phyloP scores from a whole-genome alignment of 2,113 vertebrate species.

The Aspiorhynchus laticeps region DNA sequence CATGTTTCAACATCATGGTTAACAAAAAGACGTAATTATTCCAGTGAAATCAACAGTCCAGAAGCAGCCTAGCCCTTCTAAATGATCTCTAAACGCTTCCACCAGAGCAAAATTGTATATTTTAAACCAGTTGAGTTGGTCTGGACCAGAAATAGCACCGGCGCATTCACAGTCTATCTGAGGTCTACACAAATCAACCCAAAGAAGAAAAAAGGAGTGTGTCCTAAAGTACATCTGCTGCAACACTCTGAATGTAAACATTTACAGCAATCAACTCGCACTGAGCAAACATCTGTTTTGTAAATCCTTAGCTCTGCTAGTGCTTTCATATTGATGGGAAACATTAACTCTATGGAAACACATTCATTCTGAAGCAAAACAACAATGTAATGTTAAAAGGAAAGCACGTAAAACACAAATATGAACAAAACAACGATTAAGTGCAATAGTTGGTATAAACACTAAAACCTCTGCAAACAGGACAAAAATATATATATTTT shows the following conservation, averaged over 20 bases:
- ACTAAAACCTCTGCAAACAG: slow-evolving; percentile 30
- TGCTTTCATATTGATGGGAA: slow-evolving; percentile 55
- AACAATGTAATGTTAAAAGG: background rate
- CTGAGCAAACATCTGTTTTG: slow-evolving; percentile 20
- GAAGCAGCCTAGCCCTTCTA: slow-evolving; percentile 23
- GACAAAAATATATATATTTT: slow-evolving; percentile 41
- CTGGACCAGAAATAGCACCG: slow-evolving; percentile 14
- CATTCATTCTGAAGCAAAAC: slow-evolving; percentile 1
- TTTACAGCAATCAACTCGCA: slow-evolving; percentile 40
- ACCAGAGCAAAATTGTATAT: background rate
- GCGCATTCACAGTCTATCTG: slow-evolving; percentile 14
- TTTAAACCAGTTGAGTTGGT: background rate
- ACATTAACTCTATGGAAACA: slow-evolving; percentile 24
- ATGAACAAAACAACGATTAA: slow-evolving; percentile 19
- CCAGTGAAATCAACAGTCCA: slow-evolving; percentile 22
- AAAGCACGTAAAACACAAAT: slow-evolving; percentile 17
- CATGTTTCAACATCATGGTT: background rate
- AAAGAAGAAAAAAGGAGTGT: background rate
- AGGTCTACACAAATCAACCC: slow-evolving; percentile 1
- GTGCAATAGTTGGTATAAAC: slow-evolving; percentile 13
- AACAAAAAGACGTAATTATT: background rate
- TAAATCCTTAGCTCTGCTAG: slow-evolving; percentile 28
- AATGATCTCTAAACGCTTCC: slow-evolving; percentile 16
- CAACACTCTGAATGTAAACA: slow-evolving; percentile 50
- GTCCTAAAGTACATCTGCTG: slow-evolving; percentile 18